Conservation (phyloP, 1,140 invertebrate species). For the Diachasma alloeum region DNA sequence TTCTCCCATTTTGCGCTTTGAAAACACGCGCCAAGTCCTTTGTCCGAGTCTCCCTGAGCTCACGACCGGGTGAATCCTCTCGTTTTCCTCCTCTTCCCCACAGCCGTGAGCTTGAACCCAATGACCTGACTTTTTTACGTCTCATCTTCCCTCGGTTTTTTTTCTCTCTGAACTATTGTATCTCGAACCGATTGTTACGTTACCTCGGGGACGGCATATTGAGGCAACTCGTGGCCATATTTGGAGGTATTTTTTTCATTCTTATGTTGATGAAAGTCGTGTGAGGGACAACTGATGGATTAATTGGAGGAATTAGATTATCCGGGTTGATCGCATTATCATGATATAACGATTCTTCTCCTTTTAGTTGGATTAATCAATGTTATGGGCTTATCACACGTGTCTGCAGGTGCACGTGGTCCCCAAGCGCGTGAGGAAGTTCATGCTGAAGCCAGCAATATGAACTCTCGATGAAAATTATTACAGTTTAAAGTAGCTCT, state of each 20-base stretch:
- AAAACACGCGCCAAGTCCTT: slow-evolving; percentile 25
- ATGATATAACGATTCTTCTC: background rate
- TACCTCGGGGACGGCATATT: background rate
- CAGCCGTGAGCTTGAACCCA: slow-evolving; percentile 6
- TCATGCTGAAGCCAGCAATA: background rate
- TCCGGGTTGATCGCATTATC: too few species aligned
- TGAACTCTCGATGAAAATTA: background rate
- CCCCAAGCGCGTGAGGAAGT: background rate
- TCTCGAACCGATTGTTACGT: background rate
- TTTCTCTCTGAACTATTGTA: background rate
- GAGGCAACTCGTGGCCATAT: background rate
- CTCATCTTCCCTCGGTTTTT: background rate
- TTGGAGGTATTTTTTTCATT: too few species aligned
- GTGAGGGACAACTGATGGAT: background rate
- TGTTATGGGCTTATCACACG: background rate
- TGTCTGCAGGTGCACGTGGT: background rate
- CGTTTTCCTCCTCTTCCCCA: background rate
- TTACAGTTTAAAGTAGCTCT: too few species aligned
- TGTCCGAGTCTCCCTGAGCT: background rate
- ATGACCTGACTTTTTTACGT: slow-evolving; percentile 2
- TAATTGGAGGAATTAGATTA: background rate
- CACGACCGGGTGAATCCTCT: background rate
- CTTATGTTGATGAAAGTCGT: too few species aligned
- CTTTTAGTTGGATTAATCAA: background rate
- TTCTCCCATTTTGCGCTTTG: background rate